phyloP scores from a whole-genome alignment of 2,888 invertebrate species.

The Platycheirus rosarum region DNA sequence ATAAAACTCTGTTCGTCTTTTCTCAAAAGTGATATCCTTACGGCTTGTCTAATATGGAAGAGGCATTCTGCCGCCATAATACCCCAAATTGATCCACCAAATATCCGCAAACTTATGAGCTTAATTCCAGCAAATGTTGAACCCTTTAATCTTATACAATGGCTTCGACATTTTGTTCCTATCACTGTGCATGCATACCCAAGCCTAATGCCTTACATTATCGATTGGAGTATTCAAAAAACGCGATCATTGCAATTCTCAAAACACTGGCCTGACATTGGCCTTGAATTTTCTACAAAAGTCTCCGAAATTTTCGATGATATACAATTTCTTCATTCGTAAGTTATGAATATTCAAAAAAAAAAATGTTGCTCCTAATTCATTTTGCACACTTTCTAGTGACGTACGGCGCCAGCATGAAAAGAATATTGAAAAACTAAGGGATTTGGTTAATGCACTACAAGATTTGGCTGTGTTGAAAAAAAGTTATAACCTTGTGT shows the following conservation, averaged over 20 bases:
- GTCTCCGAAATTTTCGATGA: conserved; percentile 80
- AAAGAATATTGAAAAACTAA: conserved; percentile 79
- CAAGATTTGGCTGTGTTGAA: conserved; percentile 81
- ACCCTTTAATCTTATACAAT: conserved; percentile 80
- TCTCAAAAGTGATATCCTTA: conserved; percentile 80
- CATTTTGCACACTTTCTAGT: conserved; percentile 69
- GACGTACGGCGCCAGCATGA: conserved; percentile 81
- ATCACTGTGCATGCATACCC: conserved; percentile 80
- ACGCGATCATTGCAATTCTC: conserved; percentile 80
- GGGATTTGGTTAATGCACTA: conserved; percentile 79
- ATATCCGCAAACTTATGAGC: conserved; percentile 78
- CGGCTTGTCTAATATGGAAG: conserved; percentile 81
- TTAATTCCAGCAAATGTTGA: conserved; percentile 80
- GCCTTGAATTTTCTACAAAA: conserved; percentile 81
- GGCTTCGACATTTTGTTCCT: conserved; percentile 81
- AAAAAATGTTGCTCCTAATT: neutral
- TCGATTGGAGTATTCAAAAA: conserved; percentile 81
- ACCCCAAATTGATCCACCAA: conserved; percentile 78
- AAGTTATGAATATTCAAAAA: conserved; percentile 60
- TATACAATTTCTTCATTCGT: conserved; percentile 80
- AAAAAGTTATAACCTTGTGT: conserved; percentile 79
- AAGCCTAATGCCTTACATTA: conserved; percentile 79
- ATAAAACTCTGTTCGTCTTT: conserved; percentile 78
- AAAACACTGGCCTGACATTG: conserved; percentile 82
- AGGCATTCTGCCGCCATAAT: conserved; percentile 80